phyloP scores from a whole-genome alignment of 2,888 invertebrate species.

The Cryptocheilus praepositus region DNA sequence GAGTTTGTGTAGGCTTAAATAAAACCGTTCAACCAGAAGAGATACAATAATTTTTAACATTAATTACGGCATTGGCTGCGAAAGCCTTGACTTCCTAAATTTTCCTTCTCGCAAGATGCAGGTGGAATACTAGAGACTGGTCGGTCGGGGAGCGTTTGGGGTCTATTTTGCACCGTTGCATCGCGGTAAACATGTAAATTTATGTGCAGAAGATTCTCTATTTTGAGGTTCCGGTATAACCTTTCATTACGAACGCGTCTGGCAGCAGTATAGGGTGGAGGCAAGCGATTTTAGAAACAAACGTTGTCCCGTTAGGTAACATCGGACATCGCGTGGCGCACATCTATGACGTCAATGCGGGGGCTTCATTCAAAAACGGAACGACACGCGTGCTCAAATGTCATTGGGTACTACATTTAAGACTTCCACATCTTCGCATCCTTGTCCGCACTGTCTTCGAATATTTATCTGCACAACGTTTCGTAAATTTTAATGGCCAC shows the following conservation, averaged over 20 bases:
- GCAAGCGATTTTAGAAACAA: conserved; percentile 7
- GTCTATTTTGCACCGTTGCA: background rate
- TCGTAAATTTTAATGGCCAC: too few species aligned
- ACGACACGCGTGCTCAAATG: too few species aligned
- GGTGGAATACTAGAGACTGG: background rate
- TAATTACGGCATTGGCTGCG: too few species aligned
- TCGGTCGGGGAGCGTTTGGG: background rate
- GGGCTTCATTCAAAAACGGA: conserved; percentile 28
- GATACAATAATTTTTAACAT: too few species aligned
- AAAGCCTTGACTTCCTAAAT: too few species aligned
- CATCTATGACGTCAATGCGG: conserved; percentile 21
- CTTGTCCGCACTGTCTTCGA: too few species aligned
- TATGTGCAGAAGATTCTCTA: conserved; percentile 7
- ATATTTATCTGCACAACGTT: too few species aligned
- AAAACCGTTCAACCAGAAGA: too few species aligned
- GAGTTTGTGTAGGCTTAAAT: too few species aligned
- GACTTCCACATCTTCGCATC: too few species aligned
- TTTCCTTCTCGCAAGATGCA: background rate
- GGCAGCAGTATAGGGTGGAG: conserved; percentile 5
- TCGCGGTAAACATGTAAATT: conserved; percentile 1
- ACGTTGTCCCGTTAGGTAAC: conserved; percentile 6
- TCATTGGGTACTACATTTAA: too few species aligned
- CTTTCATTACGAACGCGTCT: conserved; percentile 3
- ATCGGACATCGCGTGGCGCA: background rate
- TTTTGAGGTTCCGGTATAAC: conserved; percentile 1